These are phyloP conservation scores for Cuniculus paca DNA, from an alignment of 2,797 vertebrate genomes.

Conservation along the genomic window DNA sequence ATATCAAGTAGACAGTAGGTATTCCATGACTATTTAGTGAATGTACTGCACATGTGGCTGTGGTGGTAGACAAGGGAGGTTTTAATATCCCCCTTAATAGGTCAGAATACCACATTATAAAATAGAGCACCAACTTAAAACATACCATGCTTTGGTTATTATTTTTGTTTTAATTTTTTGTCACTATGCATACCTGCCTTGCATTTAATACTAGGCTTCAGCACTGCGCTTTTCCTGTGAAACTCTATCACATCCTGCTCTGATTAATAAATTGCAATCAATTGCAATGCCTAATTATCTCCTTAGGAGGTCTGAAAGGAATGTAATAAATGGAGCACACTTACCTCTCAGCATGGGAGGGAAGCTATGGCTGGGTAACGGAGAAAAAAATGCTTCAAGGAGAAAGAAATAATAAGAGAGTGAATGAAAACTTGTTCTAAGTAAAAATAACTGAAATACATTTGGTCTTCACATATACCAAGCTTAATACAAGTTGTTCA, in stretches of 20 bases:
- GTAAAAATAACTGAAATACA: slow-evolving; percentile 58
- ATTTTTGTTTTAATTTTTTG: slow-evolving; percentile 63
- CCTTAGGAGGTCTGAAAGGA: slow-evolving; percentile 82
- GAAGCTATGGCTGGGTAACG: slow-evolving; percentile 76
- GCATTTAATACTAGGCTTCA: slow-evolving; percentile 55
- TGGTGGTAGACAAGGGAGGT: neutral
- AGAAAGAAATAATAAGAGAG: slow-evolving; percentile 66
- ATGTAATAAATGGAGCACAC: slow-evolving; percentile 82
- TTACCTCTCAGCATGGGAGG: slow-evolving; percentile 81
- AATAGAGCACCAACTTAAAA: neutral
- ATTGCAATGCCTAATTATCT: slow-evolving; percentile 87
- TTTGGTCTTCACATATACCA: neutral
- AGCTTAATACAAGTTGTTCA: neutral
- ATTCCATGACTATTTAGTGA: slow-evolving; percentile 14
- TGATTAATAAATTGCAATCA: slow-evolving; percentile 90
- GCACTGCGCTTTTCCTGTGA: neutral
- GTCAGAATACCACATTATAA: neutral
- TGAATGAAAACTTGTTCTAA: slow-evolving; percentile 65
- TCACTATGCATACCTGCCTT: neutral
- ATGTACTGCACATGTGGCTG: neutral
- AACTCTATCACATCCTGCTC: slow-evolving; percentile 78
- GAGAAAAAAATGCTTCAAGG: slow-evolving; percentile 72
- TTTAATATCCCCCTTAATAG: slow-evolving; percentile 14
- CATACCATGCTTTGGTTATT: slow-evolving; percentile 10
- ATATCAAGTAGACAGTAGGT: neutral